These are phyloP conservation scores for Acrobasis repandana DNA, from an alignment of 2,888 invertebrate species.

Conservation along the genomic window DNA sequence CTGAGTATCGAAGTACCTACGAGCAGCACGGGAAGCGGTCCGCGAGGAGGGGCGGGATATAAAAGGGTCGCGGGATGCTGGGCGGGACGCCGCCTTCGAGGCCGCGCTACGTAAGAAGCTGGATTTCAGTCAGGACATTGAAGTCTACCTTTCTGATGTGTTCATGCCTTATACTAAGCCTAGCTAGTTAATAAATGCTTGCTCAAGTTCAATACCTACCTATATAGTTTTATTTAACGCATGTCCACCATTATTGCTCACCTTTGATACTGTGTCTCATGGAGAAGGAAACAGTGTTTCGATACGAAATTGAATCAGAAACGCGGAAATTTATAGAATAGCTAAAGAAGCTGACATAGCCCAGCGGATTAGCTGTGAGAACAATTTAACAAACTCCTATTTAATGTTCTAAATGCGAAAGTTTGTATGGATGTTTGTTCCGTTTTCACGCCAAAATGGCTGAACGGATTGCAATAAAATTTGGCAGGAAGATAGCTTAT, in stretches of 20 bases:
- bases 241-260: neutral
- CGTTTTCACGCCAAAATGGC: no score
- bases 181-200: conserved; percentile 25
- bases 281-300: no score
- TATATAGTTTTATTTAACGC: neutral
- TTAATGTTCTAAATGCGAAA: no score
- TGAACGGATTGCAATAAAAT: no score
- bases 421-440: no score
- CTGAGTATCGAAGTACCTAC: conserved; percentile 67
- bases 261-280: no score
- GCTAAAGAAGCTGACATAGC: no score
- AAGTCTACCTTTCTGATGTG: conserved; percentile 80
- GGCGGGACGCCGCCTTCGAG: conserved; percentile 73
- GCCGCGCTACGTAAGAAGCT: conserved; percentile 79
- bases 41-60: conserved; percentile 61
- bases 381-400: no score
- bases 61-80: conserved; percentile 63
- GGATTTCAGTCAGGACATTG: conserved; percentile 74
- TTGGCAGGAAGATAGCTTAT: no score
- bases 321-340: no score
- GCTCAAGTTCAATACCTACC: conserved; percentile 23
- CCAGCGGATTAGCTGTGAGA: no score
- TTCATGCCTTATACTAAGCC: conserved; percentile 43
- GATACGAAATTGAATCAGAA: no score
- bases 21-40: conserved; percentile 69